Conservation (phyloP, 1,140 invertebrate genomes). For the Mycetomoellerius zeteki region DNA sequence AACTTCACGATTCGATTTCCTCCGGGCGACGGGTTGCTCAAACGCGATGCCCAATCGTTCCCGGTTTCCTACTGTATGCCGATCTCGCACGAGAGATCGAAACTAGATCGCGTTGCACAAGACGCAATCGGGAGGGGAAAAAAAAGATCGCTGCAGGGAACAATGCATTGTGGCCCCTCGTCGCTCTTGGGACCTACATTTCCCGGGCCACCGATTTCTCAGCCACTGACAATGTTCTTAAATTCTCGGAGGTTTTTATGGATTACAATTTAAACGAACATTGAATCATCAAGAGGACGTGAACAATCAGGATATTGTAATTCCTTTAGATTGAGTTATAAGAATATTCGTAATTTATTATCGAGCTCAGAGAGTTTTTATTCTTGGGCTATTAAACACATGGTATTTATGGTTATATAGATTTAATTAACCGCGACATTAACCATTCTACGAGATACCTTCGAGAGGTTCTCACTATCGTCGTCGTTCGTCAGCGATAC, state of each 20-base stretch:
- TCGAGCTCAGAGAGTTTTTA: background rate
- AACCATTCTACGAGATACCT: background rate
- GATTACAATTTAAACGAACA: background rate
- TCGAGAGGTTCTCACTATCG: background rate
- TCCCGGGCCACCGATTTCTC: conserved; percentile 24
- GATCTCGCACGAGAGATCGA: conserved; percentile 53
- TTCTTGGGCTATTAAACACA: background rate
- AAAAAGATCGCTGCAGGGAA: conserved; percentile 53
- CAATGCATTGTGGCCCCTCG: conserved; percentile 41
- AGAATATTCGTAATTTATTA: background rate
- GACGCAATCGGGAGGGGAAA: conserved; percentile 16
- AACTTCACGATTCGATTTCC: conserved; percentile 63
- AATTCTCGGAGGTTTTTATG: background rate
- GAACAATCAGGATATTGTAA: background rate
- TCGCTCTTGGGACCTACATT: conserved; percentile 37
- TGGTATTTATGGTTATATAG: background rate
- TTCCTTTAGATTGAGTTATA: background rate
- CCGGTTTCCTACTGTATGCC: conserved; percentile 27
- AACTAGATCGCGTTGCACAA: conserved; percentile 65
- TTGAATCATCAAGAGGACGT: background rate
- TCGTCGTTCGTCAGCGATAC: background rate
- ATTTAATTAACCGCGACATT: background rate
- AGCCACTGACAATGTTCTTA: background rate
- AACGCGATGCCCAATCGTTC: conserved; percentile 55
- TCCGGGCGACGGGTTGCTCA: conserved; percentile 55